These are phyloP conservation scores for Vulpes lagopus DNA, from an alignment of 2,113 vertebrate genomes.

Conservation along the genomic window DNA sequence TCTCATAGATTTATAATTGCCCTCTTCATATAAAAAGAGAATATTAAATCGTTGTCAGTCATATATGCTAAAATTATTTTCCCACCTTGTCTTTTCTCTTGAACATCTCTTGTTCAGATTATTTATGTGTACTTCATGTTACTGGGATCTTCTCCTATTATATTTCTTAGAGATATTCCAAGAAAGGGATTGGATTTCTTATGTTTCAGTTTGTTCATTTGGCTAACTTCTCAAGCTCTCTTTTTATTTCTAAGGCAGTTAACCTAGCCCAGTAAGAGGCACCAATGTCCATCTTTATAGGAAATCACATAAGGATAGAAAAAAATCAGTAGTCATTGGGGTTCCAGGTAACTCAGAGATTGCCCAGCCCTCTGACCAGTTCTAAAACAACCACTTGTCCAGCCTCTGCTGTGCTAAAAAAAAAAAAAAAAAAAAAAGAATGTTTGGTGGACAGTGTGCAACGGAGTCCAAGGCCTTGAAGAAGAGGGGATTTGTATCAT, in stretches of 20 bases:
- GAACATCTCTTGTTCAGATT: background rate
- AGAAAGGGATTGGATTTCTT: background rate
- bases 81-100: background rate
- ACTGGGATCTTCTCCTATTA: background rate
- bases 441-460: background rate
- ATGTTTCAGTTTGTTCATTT: background rate
- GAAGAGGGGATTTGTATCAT: background rate
- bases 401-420: background rate
- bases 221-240: background rate
- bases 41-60: background rate
- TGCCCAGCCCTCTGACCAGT: background rate
- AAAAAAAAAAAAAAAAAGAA: background rate
- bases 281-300: background rate
- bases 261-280: background rate
- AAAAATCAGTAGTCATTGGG: background rate
- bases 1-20: background rate
- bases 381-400: background rate
- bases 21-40: background rate
- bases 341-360: background rate
- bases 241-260: background rate
- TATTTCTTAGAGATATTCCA: background rate
- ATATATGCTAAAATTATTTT: background rate
- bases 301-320: background rate
- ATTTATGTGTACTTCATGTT: background rate
- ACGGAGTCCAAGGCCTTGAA: background rate